Evolutionary conservation across 2,113 vertebrate genomes (phyloP).

Genomic region (Ammodytes dubius): DNA sequence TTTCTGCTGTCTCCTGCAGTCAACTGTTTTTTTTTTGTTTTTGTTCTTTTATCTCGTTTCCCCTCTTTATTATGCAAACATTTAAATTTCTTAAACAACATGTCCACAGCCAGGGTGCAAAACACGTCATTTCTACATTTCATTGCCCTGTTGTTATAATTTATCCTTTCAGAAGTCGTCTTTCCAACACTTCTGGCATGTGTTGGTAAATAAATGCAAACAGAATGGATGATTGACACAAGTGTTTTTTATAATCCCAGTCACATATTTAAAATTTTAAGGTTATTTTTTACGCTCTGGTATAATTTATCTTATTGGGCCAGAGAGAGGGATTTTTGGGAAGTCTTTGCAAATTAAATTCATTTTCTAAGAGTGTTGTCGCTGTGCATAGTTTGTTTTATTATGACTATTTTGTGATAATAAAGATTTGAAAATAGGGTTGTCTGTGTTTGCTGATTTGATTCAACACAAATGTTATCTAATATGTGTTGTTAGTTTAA

Average conservation of each 20-base stretch:
- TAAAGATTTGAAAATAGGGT: slow-evolving; percentile 65
- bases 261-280: slow-evolving; percentile 72
- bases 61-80: not conserved
- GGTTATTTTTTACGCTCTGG: slow-evolving; percentile 44
- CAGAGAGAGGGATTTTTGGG: slow-evolving; percentile 42
- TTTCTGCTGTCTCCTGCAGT: not conserved
- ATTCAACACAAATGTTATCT: not conserved
- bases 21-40: not conserved
- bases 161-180: slow-evolving; percentile 18
- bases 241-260: slow-evolving; percentile 39
- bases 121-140: not conserved
- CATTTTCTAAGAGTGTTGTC: slow-evolving; percentile 51
- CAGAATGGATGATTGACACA: slow-evolving; percentile 9
- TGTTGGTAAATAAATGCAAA: slow-evolving; percentile 48
- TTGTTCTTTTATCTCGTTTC: not conserved
- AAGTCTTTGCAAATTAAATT: slow-evolving; percentile 47
- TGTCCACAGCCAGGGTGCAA: not conserved
- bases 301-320: slow-evolving; percentile 46
- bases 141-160: not conserved
- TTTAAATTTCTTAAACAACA: not conserved
- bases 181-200: slow-evolving; percentile 23
- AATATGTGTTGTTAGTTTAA: not conserved
- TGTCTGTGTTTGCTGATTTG: slow-evolving; percentile 15
- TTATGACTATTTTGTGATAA: slow-evolving; percentile 75
- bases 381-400: slow-evolving; percentile 50